Evolutionary conservation across 2,797 vertebrate genomes (phyloP).

Genomic region (Dendrocincla fuliginosa): DNA sequence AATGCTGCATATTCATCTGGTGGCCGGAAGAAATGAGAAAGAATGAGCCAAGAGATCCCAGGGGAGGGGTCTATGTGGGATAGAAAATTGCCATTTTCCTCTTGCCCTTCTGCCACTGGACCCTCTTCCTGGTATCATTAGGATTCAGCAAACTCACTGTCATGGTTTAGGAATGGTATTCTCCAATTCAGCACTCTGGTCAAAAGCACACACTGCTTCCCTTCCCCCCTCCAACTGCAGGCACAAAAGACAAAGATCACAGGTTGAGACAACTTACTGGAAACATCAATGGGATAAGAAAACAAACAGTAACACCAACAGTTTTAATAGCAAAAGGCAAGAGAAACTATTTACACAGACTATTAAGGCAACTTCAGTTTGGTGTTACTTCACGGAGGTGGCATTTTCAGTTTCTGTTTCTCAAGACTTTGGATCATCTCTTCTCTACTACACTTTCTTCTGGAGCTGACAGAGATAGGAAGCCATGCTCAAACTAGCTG

Average conservation of each 20-base stretch:
- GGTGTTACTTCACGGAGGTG: background rate
- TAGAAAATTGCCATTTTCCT: background rate
- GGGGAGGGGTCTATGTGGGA: background rate
- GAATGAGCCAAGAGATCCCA: background rate
- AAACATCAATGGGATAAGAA: background rate
- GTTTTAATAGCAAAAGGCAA: background rate
- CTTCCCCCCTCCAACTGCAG: background rate
- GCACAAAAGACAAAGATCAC: background rate
- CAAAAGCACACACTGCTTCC: background rate
- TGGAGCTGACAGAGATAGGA: background rate
- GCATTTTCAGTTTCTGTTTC: background rate
- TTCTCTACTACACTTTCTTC: background rate
- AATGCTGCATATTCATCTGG: background rate
- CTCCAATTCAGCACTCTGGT: background rate
- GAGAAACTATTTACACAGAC: background rate
- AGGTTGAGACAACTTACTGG: background rate
- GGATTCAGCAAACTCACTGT: background rate
- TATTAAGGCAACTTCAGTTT: background rate
- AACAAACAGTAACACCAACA: background rate
- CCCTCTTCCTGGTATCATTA: background rate
- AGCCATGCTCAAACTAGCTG: background rate
- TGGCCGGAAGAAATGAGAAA: background rate
- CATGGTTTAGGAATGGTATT: background rate
- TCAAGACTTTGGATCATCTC: background rate
- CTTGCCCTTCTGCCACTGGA: background rate